Conservation (phyloP, 1,140 invertebrate genomes). For the Sitobion miscanthi region DNA sequence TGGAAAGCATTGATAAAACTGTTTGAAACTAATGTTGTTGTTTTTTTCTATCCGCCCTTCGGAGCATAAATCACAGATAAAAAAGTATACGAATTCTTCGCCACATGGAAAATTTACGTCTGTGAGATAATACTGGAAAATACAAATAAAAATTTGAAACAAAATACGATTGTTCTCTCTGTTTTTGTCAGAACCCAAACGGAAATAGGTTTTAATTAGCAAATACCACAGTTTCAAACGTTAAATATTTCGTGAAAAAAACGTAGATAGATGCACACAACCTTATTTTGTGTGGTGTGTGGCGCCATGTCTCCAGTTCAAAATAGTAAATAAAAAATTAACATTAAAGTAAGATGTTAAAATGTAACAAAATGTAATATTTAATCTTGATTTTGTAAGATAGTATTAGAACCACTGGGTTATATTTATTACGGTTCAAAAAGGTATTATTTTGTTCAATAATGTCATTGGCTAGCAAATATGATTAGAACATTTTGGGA, state of each 20-base stretch:
- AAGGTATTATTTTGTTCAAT: background rate
- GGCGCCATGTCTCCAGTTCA: too few relatives aligned
- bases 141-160: background rate
- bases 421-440: background rate
- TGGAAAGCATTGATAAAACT: slow-evolving; percentile 44
- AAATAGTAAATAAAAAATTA: too few relatives aligned
- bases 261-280: background rate
- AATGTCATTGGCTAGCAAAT: background rate
- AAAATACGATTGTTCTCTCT: background rate
- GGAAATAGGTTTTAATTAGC: background rate
- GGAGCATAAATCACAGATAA: slow-evolving; percentile 28
- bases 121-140: background rate
- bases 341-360: too few relatives aligned
- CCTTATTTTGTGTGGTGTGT: background rate
- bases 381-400: background rate
- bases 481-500: background rate
- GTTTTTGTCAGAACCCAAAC: background rate
- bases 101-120: slow-evolving; percentile 13
- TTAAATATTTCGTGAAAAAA: background rate
- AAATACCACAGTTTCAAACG: background rate
- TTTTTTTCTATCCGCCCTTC: slow-evolving; percentile 25
- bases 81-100: background rate
- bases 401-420: background rate
- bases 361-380: background rate
- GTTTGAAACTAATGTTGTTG: slow-evolving; percentile 40